Evolutionary conservation across 2,888 invertebrate genomes (phyloP).

Genomic region (Athalia rosae): DNA sequence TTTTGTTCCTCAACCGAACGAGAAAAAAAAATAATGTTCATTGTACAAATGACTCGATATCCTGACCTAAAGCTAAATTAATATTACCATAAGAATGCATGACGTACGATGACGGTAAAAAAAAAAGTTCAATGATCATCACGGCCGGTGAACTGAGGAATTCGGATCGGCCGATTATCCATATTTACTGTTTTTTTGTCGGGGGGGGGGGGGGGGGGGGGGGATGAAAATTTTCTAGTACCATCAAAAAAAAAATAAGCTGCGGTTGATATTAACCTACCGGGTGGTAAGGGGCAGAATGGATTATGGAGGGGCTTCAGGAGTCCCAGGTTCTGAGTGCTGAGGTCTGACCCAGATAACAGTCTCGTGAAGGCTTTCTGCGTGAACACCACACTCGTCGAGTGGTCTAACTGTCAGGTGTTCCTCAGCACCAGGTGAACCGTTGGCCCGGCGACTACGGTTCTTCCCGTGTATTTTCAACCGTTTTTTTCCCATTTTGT

Average conservation of each 20-base stretch:
- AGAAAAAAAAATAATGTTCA: too few species aligned
- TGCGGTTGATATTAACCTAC: background rate
- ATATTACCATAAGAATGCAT: too few species aligned
- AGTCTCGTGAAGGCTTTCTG: constrained; percentile 67
- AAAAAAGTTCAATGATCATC: too few species aligned
- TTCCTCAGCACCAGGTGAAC: background rate
- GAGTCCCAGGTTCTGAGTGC: constrained; percentile 32
- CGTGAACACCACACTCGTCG: constrained; percentile 51
- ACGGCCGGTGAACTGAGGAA: background rate
- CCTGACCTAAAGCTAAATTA: too few species aligned
- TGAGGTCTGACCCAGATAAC: constrained; percentile 68
- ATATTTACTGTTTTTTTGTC: background rate
- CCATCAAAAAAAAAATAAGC: background rate
- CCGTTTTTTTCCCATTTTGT: too few species aligned
- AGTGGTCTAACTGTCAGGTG: constrained; percentile 44
- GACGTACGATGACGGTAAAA: too few species aligned
- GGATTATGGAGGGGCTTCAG: constrained; percentile 37
- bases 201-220: too few species aligned
- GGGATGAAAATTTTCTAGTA: constrained; percentile 13
- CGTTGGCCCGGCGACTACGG: too few species aligned
- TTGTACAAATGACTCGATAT: too few species aligned
- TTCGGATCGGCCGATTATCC: background rate
- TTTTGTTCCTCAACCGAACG: too few species aligned
- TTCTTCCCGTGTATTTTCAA: too few species aligned
- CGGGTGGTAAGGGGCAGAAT: constrained; percentile 23